Evolutionary conservation across 2,888 invertebrate species (phyloP).

Genomic region (Cryptus armator): DNA sequence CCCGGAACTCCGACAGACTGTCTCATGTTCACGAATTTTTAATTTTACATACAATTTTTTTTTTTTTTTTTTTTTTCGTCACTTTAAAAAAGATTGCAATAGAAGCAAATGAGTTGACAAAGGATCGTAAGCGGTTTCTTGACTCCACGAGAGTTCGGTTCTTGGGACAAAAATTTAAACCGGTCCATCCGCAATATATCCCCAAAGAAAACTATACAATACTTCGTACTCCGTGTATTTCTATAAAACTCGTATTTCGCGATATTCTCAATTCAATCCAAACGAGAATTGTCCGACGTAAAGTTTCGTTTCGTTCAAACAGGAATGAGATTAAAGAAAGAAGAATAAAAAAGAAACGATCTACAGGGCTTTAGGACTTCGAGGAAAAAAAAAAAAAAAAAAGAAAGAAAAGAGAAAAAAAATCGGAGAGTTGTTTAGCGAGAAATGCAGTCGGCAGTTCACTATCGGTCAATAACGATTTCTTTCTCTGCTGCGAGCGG

Average conservation of each 20-base stretch:
- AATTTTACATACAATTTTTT: neutral
- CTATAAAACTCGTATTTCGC: slow-evolving; percentile 14
- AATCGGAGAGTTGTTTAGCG: slow-evolving; percentile 39
- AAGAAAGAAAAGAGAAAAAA: neutral
- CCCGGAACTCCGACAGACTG: slow-evolving; percentile 50
- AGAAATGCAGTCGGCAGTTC: slow-evolving; percentile 14
- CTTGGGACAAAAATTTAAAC: slow-evolving; percentile 26
- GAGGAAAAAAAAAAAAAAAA: neutral
- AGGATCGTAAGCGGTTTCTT: slow-evolving; percentile 28
- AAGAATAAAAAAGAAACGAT: neutral
- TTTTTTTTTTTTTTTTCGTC: slow-evolving; percentile 1
- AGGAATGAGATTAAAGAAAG: neutral
- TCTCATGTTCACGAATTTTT: slow-evolving; percentile 15
- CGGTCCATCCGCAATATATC: slow-evolving; percentile 34
- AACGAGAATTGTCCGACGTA: neutral
- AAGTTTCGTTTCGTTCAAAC: neutral
- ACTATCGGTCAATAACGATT: slow-evolving; percentile 41
- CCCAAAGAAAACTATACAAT: slow-evolving; percentile 13
- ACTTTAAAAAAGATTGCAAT: neutral
- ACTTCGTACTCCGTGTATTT: neutral
- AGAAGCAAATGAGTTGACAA: slow-evolving; percentile 43
- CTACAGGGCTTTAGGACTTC: too few species aligned
- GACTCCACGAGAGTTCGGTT: slow-evolving; percentile 25
- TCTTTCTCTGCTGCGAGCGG: slow-evolving; percentile 12
- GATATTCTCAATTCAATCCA: neutral